Conservation (phyloP, 2,113 vertebrate species). For the Chaenogobius annularis region DNA sequence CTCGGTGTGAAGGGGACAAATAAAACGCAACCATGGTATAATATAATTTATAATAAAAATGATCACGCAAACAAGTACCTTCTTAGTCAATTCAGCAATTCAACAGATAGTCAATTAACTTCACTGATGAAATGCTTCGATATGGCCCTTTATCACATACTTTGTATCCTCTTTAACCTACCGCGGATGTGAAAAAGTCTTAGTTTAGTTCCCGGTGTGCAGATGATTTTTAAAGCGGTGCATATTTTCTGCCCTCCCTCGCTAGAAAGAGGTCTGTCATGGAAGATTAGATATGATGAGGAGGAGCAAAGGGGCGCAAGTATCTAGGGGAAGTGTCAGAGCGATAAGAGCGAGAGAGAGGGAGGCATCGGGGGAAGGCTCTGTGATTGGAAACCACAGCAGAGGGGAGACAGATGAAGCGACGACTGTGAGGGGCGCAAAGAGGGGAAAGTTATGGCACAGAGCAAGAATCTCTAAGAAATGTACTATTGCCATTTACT, state of each 20-base stretch:
- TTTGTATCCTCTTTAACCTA: background rate
- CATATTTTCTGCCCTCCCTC: conserved; percentile 18
- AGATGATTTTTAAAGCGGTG: conserved; percentile 22
- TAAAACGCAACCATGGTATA: too few relatives aligned
- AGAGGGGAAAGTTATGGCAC: conserved; percentile 17
- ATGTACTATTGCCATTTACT: background rate
- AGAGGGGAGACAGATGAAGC: conserved; percentile 21
- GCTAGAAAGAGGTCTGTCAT: conserved; percentile 17
- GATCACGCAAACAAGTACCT: background rate
- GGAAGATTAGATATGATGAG: conserved; percentile 49
- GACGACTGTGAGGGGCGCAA: background rate
- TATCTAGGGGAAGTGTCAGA: conserved; percentile 42
- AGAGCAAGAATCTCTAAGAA: background rate
- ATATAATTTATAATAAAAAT: too few relatives aligned
- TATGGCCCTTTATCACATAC: background rate
- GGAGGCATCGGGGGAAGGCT: conserved; percentile 2
- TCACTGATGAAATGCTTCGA: background rate
- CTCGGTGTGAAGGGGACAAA: too few relatives aligned
- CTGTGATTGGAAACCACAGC: conserved; percentile 8
- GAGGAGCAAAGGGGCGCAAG: conserved; percentile 36
- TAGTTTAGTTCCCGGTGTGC: conserved; percentile 21
- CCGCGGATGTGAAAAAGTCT: conserved; percentile 1
- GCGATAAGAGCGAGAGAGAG: conserved; percentile 23
- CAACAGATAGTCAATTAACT: background rate
- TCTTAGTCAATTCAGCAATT: background rate